Conservation (phyloP, 2,797 vertebrate species). For the Cyclura pinguis region DNA sequence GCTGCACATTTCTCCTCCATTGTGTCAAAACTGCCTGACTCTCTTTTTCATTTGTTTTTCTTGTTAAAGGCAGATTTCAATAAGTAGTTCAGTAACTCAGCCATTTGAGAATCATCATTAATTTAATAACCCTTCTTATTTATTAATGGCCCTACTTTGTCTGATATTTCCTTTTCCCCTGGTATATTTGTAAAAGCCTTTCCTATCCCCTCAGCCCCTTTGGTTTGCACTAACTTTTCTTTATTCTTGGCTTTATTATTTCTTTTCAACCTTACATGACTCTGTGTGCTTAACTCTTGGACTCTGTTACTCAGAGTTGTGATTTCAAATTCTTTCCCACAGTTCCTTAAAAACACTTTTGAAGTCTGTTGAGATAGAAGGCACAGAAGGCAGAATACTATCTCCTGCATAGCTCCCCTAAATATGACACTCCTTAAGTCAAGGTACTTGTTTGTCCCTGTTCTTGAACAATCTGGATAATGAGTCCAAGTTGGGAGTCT, state of each 20-base stretch:
- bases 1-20: background rate
- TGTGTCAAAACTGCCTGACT: conserved; percentile 63
- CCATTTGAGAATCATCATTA: conserved; percentile 79
- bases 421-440: background rate
- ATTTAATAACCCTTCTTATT: conserved; percentile 79
- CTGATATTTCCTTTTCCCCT: conserved; percentile 76
- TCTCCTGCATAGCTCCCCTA: background rate
- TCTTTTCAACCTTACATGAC: conserved; percentile 62
- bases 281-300: conserved; percentile 18
- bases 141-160: conserved; percentile 78
- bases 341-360: background rate
- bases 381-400: background rate
- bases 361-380: background rate
- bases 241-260: conserved; percentile 67
- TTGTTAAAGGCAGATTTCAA: conserved; percentile 71
- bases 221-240: conserved; percentile 71
- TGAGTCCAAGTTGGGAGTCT: background rate
- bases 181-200: conserved; percentile 77
- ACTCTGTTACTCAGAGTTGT: conserved; percentile 20
- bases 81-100: conserved; percentile 76
- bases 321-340: conserved; percentile 18
- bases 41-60: conserved; percentile 66
- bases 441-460: background rate
- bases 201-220: conserved; percentile 65
- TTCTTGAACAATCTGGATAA: conserved; percentile 56